phyloP scores from a whole-genome alignment of 2,797 vertebrate genomes.

The Pristis pectinata region DNA sequence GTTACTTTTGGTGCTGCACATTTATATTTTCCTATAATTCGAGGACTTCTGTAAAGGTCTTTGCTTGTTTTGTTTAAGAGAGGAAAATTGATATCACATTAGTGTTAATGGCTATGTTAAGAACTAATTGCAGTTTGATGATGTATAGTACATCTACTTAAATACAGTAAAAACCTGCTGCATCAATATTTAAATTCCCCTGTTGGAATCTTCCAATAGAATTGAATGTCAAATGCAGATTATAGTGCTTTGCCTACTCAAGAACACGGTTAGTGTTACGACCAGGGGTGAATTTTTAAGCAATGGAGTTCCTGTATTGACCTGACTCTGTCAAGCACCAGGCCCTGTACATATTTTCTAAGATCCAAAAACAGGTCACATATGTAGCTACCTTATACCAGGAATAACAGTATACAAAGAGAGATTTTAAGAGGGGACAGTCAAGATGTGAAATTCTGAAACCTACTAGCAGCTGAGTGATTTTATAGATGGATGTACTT shows the following conservation, averaged over 20 bases:
- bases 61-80: neutral
- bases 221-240: neutral
- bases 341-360: neutral
- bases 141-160: neutral
- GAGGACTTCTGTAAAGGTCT: neutral
- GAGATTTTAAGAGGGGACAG: neutral
- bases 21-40: too few species aligned
- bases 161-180: too few species aligned
- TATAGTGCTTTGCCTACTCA: too few species aligned
- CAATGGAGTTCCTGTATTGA: neutral
- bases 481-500: neutral
- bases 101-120: neutral
- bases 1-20: too few species aligned
- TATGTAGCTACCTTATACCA: neutral
- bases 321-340: neutral
- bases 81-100: neutral
- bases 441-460: neutral
- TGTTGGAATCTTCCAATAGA: neutral
- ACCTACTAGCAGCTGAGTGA: neutral
- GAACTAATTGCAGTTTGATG: neutral
- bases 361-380: neutral
- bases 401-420: neutral
- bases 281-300: too few species aligned
- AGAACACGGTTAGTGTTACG: too few species aligned
- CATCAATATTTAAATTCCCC: slow-evolving; percentile 5